Base-by-base conservation (phyloP, 2,888 invertebrate genomes). In the Diadegma fenestrale region DNA sequence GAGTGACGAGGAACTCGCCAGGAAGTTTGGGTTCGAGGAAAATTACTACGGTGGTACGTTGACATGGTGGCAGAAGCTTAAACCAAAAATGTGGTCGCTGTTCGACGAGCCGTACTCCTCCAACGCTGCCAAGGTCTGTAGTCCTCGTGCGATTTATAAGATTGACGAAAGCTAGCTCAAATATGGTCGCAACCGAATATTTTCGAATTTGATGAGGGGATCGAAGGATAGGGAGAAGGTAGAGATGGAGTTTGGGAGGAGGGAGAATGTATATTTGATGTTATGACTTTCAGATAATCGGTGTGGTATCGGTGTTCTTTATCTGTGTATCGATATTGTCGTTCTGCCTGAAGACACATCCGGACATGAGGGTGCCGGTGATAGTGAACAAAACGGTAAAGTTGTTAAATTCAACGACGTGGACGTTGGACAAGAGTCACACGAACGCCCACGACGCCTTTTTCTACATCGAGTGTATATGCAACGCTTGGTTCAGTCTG, bases 81-180 rank as follows among this genome's bases (percentile, higher is more conserved):
- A 99, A 94, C 99, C 99, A 58, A 98, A 98, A 95, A 98, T 99
- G 94, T 99, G 99, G 99, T 99, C 99, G 51, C 95, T 99, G 83
- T 99, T 99, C 94, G 99, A 99, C 94, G 99, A 99, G 94, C 99
- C 99, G 0, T 99, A 99, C 94, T 99, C 99, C 92, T 99, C 99
- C 79, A 97, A 97, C 92, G 97, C 98, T 90, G 99, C 99, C 87
- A 99, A 99, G 97, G 99, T 99, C 95, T 93, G 94, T 76, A 64
- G 12, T 37, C 22, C 33, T 63, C 14, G 17, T 64, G 14, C n/a
- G 51, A 33, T 33, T 33, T 33, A 33, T 33, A 33, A 33, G 33
- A 33, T 33, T 33, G 5, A 33, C 33, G 5, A 5, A 33, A 33
- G 0, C 33, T 33, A 4, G 33, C 5, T 2, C 33, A 5, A 5